Base-by-base conservation (phyloP, 2,797 vertebrate species). In the Telmatherina bonti region DNA sequence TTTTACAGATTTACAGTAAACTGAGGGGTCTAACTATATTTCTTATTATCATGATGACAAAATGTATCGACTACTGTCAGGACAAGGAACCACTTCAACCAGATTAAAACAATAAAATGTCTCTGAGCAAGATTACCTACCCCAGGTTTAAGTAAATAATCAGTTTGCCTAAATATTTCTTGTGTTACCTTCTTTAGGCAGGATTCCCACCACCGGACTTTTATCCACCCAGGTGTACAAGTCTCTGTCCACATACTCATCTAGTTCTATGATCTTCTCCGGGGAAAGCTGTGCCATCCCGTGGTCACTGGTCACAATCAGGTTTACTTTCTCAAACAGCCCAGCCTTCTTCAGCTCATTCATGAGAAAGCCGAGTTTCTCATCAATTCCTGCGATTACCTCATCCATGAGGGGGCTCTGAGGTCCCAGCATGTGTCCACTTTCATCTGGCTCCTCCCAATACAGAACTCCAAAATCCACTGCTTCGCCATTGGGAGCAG, bases 291-390 rank as follows among this genome's bases (percentile, higher is more conserved):
- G 95, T 0, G 94, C 90, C 97, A 97, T 98, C 24, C 96, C 97
- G 0, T 97, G 97, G 84, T 98, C 97, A n/a, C 97, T 98, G 27
- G 96, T 97, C 79, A 98, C 92, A 1, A 98, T 93, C 41, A 98
- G 90, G 87, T 98, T 97, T 60, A 96, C 54, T 8, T 70, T 83
- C 59, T 93, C 88, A 79, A 95, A 97, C 65, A 98, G 73, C 20
- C 94, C 94, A 0, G 94, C 95, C 5, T 87, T 92, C 85, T 94
- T 95, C 33, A 98, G 93, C 83, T 95, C 90, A 0, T 92, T 85
- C 27, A 95, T 85, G 49, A 98, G 95, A 74, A 96, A 96, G 0
- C 96, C 96, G 30, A 98, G 90, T 67, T 97, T 97, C 41, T 82
- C 87, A 45, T 98, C 97, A 31, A 97, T 89, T 45, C 94, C 95